Evolutionary conservation across 2,797 vertebrate genomes (phyloP), one percentile per base, ranked within the genome.

Genomic region (Gymnocypris eckloni): DNA sequence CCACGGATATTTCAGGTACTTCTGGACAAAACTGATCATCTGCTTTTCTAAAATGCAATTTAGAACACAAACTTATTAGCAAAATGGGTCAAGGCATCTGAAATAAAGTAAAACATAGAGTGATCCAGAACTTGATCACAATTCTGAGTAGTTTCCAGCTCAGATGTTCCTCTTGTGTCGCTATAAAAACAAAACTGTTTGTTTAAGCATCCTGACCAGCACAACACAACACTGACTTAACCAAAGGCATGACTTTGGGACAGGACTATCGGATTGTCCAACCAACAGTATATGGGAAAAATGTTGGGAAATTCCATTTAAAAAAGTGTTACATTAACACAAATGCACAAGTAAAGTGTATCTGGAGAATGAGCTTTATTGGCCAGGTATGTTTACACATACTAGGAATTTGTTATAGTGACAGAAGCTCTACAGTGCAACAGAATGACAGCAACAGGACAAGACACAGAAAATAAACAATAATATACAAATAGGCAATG

Each of bases 361-460:
- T 37, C n/a, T 72, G 52, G n/a, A 72, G 13, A 39, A 59, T 22
- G 22, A 28, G 28, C 28, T 28, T 28, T 28, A 28, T 28, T 28
- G 28, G 28, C 28, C 28, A 28, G 28, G 28, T 28, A 28, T 28
- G 28, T 28, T 28, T 28, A 28, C 28, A 28, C 28, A 28, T 28
- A 28, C 28, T 28, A 28, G 28, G 28, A 28, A 28, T 28, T 28
- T 28, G 28, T 28, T 28, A 28, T 28, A 28, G 28, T 28, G 28
- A 28, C 28, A 28, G 28, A 28, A 28, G 28, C 28, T 28, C 28
- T 28, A 28, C 28, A 28, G 39, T 13, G 18, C 54, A 11, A 5
- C 66, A 70, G 43, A 33, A 37, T 88, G 84, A 88, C 84, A 84
- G 89, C 85, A 86, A 71, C 28, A 28, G 28, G 28, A 28, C 28